Base-by-base conservation (phyloP, 1,140 invertebrate genomes). In the Stenopsyche tienmushanensis region DNA sequence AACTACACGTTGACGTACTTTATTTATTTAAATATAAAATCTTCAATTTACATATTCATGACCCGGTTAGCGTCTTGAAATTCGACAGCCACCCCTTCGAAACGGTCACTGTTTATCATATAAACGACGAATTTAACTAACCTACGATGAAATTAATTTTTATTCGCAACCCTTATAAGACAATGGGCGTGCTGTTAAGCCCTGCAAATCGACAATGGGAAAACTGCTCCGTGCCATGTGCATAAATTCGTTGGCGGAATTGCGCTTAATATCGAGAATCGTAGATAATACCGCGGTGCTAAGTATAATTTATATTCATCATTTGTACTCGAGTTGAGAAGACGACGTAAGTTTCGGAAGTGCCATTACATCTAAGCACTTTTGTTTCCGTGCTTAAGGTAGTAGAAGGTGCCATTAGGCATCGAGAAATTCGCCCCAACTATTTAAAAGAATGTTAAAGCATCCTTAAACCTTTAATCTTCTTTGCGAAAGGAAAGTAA, bases 21-120 rank as follows among this genome's bases (percentile, higher is more conserved):
- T 70, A 70, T 66, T 70, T 70, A 70, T 70, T 70, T 64, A 70
- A 70, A 70, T 70, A 66, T 57, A 25, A 66, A 70, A 70, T 70
- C 67, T 65, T 24, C 64, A 64, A 70, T 70, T 64, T 70, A 66
- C 68, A 70, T 70, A 70, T 70, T 70, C 68, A 70, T 70, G 68
- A 66, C 39, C 39, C 26, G 24, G 47, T 53, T 10, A 66, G 45
- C 53, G 45, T 69, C 67, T 65, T 57, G 44, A 24, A 55, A 69
- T 64, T 42, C 23, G 1, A n/a, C 7, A 53, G 50, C 23, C 50
- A n/a, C n/a, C 21, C 9, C 24, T 17, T 42, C 17, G 39, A 55
- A 23, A 29, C 39, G 29, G 54, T 57, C 42, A 42, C 54, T 57
- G 54, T 57, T 57, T 57, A 57, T 57, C 54, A 57, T 57, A 57